Evolutionary conservation across 2,888 invertebrate species (phyloP), one percentile per base, ranked within the genome.

Genomic region (Rutpela maculata): DNA sequence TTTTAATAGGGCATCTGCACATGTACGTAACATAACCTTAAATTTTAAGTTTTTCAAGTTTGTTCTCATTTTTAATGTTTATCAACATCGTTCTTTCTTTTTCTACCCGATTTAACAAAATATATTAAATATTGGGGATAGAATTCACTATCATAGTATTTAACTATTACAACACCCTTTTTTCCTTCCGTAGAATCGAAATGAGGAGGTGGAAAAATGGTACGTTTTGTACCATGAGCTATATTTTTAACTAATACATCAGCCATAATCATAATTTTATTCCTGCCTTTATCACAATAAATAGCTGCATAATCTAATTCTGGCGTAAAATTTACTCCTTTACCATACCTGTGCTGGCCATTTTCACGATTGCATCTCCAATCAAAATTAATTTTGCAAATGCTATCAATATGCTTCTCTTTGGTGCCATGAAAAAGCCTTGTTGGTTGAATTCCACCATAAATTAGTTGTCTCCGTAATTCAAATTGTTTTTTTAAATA

Each of bases 251-350:
- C 70, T 7, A 82, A n/a, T 3, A 83, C 81, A n/a, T 75, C 71
- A 12, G 69, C 79, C 35, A 82, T 19, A 43, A 83, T 55, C 77
- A 84, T 82, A 10, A 77, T 66, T 55, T 79, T 78, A 0, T 15
- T 62, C 7, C 12, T 31, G 57, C 22, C 10, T 67, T 66, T 74
- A 75, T 35, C 67, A 55, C 19, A 76, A 65, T 81, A 83, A 73
- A 81, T 78, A 9, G 78, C 76, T 7, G 84, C 81, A 57, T 79
- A 83, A 65, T 4, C 70, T 15, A 83, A 73, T 50, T 71, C 22
- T 15, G 31, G 18, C 59, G 82, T 65, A 68, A 84, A 84, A n/a
- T 81, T 80, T 4, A 81, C 73, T 9, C 81, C 83, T 50, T 78
- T 55, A n/a, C 82, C 82, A 76, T 78, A 80, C 60, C 71, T 76